Base-by-base conservation (phyloP, 2,113 vertebrate genomes). In the Gadus macrocephalus region DNA sequence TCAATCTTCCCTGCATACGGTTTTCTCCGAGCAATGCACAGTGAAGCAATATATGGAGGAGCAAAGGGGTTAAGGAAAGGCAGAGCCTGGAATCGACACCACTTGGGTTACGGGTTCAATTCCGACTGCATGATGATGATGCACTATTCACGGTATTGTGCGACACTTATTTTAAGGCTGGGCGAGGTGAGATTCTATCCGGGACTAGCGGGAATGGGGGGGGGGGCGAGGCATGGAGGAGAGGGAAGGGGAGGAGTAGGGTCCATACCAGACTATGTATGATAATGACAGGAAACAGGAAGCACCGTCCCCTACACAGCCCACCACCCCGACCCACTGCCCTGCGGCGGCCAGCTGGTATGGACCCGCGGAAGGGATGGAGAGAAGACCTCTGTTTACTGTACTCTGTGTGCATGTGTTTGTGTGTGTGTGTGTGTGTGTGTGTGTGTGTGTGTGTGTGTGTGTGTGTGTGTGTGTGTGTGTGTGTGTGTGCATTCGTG, bases 271-370 rank as follows among this genome's bases (percentile, higher is more conserved):
- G 78, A 84, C 81, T 79, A 83, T 84, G 83, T 84, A 87, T 88
- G 85, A 87, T 86, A 87, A 85, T 95, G 94, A 94, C 95, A 96
- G 95, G 95, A 98, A 97, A 94, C 95, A 95, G 95, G 95, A 95
- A 91, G 87, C 83, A 78, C 81, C 81, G 72, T 49, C 87, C 59
- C 86, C 55, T n/a, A 58, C 55, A 1, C 55, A 58, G 15, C 17
- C 55, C 55, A 58, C 55, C 55, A 9, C 42, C 7, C 42, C 12
- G 42, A 58, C 55, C 55, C 16, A 16, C 55, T 8, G 15, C 15
- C 55, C 55, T 17, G 55, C 55, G 87, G 83, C 82, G 78, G 79
- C 83, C 85, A 88, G 87, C 87, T 88, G 87, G 85, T 65, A 76
- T 82, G 78, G 42, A 15, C 61, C 14, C 16, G 61, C 15, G 81